Base-by-base conservation (phyloP, 2,888 invertebrate genomes). In the Sepiola atlantica region DNA sequence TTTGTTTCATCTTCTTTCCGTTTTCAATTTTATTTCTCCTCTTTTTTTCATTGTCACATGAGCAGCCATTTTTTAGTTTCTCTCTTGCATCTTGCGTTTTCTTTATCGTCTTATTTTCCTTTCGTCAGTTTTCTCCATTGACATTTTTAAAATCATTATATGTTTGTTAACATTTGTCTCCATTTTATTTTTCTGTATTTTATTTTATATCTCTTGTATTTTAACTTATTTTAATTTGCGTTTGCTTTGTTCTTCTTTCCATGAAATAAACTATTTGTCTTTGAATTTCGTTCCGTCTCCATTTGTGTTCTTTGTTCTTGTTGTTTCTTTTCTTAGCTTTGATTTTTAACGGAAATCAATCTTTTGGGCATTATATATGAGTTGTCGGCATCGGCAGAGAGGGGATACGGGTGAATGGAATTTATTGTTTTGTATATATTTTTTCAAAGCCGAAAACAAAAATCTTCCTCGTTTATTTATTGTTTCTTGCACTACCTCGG, bases 251-350 rank as follows among this genome's bases (percentile, higher is more conserved):
- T 77, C 77, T 77, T 77, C n/a, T n/a, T 77, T 77, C 77, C 77
- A 77, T n/a, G n/a, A 77, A 77, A 77, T n/a, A 77, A 77, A n/a
- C 77, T 77, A 77, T 77, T 77, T 77, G n/a, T 77, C 77, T 77
- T 77, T 77, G 77, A 32, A 77, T 77, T 77, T 77, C 77, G n/a
- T 77, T 77, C n/a, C 77, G n/a, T 77, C 77, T 77, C n/a, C 12
- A n/a, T 32, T 77, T 77, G 77, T 32, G 16, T 77, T 77, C 0
- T 77, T 2, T 45, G 45, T 45, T 45, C 8, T 45, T 45, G 2
- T 45, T 8, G 45, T 45, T 45, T 45, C 8, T 45, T 45, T 45
- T 45, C 8, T 28, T 77, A n/a, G n/a, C 32, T 77, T 77, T 77
- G 77, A 77, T 77, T 77, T 77, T 77, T 77, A 77, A 77, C 77